Conservation (phyloP, 1,140 invertebrate species). For the Ladona fulva region DNA sequence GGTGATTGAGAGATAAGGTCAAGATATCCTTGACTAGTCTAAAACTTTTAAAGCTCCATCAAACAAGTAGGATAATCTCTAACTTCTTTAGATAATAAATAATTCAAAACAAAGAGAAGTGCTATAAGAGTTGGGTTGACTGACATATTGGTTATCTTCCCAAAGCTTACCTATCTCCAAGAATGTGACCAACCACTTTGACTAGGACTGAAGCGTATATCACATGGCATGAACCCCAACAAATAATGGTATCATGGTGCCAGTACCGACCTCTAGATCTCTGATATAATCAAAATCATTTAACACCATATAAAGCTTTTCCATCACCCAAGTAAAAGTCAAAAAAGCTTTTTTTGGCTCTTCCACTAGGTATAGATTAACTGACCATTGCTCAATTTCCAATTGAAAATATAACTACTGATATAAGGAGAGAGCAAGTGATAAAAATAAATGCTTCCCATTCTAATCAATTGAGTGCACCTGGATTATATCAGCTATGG, state of each 20-base stretch:
- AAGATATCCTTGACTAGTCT: background rate
- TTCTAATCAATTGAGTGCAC: background rate
- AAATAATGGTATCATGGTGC: background rate
- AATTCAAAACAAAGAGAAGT: background rate
- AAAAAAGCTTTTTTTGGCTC: background rate
- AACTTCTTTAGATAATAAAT: background rate
- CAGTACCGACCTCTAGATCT: background rate
- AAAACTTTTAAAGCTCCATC: background rate
- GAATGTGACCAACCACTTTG: background rate
- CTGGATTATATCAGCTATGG: background rate
- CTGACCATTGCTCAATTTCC: background rate
- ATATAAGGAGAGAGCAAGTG: background rate
- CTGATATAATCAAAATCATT: background rate
- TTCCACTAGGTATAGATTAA: background rate
- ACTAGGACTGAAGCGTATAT: background rate
- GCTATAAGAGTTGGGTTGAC: background rate
- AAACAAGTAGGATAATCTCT: background rate
- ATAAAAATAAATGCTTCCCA: background rate
- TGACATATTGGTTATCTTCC: background rate
- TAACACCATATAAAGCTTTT: background rate
- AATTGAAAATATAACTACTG: background rate
- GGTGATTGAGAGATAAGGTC: background rate
- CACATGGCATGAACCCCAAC: background rate
- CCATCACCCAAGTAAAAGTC: background rate
- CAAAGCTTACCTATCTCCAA: background rate